phyloP scores from a whole-genome alignment of 2,888 invertebrate genomes.

The Pachycephus smyrnensis region DNA sequence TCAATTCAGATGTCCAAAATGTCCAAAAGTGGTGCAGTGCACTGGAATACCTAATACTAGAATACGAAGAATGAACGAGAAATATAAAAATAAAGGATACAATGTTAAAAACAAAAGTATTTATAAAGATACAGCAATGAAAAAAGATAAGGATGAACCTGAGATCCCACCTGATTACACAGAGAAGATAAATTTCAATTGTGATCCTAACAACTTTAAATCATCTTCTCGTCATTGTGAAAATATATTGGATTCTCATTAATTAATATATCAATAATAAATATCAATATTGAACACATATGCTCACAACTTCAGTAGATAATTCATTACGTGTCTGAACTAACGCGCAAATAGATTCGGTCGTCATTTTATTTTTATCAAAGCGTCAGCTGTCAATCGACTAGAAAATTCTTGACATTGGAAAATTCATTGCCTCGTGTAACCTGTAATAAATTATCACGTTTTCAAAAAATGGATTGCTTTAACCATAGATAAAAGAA shows the following conservation, averaged over 20 bases:
- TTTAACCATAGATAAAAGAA: not conserved
- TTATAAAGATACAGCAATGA: too few relatives aligned
- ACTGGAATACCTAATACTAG: not conserved
- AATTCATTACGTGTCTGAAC: not conserved
- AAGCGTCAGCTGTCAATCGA: not conserved
- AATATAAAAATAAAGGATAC: too few relatives aligned
- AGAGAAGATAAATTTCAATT: too few relatives aligned
- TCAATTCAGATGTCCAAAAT: not conserved
- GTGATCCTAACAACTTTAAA: too few relatives aligned
- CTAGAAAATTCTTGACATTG: not conserved
- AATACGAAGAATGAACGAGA: not conserved
- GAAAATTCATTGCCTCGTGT: not conserved
- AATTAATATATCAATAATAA: not conserved
- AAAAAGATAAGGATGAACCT: too few relatives aligned
- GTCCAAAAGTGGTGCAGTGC: not conserved
- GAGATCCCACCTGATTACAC: too few relatives aligned
- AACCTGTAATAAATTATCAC: not conserved
- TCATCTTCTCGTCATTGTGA: not conserved
- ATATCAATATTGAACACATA: not conserved
- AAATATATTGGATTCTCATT: not conserved
- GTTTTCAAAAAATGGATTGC: not conserved
- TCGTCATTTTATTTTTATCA: not conserved
- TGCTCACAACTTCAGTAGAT: too few relatives aligned
- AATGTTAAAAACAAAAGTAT: too few relatives aligned
- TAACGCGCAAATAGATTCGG: not conserved